Conservation (phyloP, 2,888 invertebrate species). For the Aradus depressus region DNA sequence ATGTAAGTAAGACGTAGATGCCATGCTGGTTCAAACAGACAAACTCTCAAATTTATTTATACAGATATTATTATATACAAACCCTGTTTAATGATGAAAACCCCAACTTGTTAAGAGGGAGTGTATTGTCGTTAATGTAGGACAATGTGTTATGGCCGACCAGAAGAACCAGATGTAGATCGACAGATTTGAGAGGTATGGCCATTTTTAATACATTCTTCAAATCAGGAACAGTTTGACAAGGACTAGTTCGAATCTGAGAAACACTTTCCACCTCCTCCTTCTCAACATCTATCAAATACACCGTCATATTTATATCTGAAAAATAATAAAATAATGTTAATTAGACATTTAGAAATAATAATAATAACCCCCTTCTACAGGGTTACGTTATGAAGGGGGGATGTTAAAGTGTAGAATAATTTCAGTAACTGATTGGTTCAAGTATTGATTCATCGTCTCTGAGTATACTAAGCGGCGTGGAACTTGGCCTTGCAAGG, state of each 20-base stretch:
- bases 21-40: neutral
- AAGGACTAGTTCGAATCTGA: slow-evolving; percentile 16
- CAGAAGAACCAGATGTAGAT: slow-evolving; percentile 19
- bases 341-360: neutral
- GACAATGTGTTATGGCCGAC: slow-evolving; percentile 1
- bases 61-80: neutral
- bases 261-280: slow-evolving; percentile 40
- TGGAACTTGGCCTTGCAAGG: too few relatives aligned
- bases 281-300: slow-evolving; percentile 47
- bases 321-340: slow-evolving; percentile 17
- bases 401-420: too few relatives aligned
- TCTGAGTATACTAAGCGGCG: too few relatives aligned
- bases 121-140: slow-evolving; percentile 10
- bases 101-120: slow-evolving; percentile 14
- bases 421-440: too few relatives aligned
- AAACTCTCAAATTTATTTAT: neutral
- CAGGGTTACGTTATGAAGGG: too few relatives aligned
- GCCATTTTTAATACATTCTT: slow-evolving; percentile 19
- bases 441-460: too few relatives aligned
- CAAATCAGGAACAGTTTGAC: slow-evolving; percentile 18
- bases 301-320: slow-evolving; percentile 49
- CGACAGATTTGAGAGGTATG: slow-evolving; percentile 17
- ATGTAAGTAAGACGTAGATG: neutral
- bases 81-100: slow-evolving; percentile 17
- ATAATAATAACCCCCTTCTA: slow-evolving; percentile 27